These are phyloP conservation scores for Diadophis punctatus DNA, from an alignment of 2,113 vertebrate genomes.

Conservation along the genomic window DNA sequence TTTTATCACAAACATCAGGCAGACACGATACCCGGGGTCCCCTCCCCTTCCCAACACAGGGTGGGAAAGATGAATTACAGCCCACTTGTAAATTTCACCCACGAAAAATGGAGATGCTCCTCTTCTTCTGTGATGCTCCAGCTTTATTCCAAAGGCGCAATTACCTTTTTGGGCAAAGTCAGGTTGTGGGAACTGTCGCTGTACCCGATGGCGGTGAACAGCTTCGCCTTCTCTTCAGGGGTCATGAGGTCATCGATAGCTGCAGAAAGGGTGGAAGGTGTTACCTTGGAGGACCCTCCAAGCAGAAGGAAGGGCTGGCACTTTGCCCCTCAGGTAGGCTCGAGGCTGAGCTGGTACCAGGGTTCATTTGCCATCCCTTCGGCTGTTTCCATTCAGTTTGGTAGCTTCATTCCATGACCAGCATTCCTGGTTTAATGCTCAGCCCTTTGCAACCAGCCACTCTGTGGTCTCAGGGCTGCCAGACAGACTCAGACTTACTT, in stretches of 20 bases:
- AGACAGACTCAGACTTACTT: constrained; percentile 64
- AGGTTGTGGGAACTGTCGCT: constrained; percentile 86
- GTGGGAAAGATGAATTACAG: neutral
- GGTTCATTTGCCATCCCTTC: neutral
- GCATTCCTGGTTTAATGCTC: neutral
- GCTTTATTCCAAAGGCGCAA: neutral
- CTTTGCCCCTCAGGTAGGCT: neutral
- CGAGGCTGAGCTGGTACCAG: neutral
- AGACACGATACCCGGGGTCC: neutral
- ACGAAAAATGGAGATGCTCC: neutral
- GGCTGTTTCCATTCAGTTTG: neutral
- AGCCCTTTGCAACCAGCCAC: neutral
- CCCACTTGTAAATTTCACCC: neutral
- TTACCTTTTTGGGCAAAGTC: constrained; percentile 84
- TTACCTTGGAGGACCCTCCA: neutral
- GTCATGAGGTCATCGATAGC: constrained; percentile 91
- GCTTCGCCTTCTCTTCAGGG: constrained; percentile 88
- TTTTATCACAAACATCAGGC: neutral
- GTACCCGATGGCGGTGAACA: constrained; percentile 95
- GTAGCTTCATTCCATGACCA: neutral
- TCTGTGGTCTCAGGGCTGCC: neutral
- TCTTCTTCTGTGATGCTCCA: neutral
- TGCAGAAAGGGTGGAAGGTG: constrained; percentile 20
- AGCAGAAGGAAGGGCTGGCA: neutral
- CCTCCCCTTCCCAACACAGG: neutral